Base-by-base conservation (phyloP, 2,888 invertebrate species). In the Galerucella pusilla region DNA sequence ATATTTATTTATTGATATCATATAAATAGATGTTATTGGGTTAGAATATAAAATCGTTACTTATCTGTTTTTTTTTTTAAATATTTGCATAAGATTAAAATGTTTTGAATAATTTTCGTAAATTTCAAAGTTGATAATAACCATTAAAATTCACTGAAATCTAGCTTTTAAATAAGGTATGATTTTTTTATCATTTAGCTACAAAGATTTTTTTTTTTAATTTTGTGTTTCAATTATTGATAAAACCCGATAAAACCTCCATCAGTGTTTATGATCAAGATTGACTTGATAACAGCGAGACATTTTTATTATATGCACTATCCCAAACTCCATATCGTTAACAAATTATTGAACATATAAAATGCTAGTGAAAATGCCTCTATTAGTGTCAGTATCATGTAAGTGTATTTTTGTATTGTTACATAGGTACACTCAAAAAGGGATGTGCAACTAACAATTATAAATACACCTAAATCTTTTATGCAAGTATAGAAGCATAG, bases 401-500 rank as follows among this genome's bases (percentile, higher is more conserved):
- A 71, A 63, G 67, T 73, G 66, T 71, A 60, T 65, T 61, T 57
- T 20, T 54, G 68, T 75, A 81, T 82, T 79, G 80, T 84, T 81
- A 81, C 82, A 83, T 76, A 84, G 83, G 69, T 65, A 71, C 72
- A 75, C 59, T 83, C 82, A 81, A 81, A 57, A 83, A 76, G 80
- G 78, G 78, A 76, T 85, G 85, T 85, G 86, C 86, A 86, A 80
- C 85, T 85, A 85, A 85, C 85, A 85, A 78, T 83, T 81, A 84
- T 82, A 79, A 82, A 80, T 80, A 84, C 85, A 85, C 81, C 80
- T 80, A 82, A 78, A 82, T 78, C 75, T 79, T 81, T 71, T 81
- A 83, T 83, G 83, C 83, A 82, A 65, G 20, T 75, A 80, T 81
- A 80, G 68, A 68, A 75, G 72, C 69, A 75, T 70, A 63, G 52